Percentiles rank a stretch among this genome's conserved stretches.
Conservation (phyloP, 2,888 invertebrate genomes). For the Coenonympha arcania region DNA sequence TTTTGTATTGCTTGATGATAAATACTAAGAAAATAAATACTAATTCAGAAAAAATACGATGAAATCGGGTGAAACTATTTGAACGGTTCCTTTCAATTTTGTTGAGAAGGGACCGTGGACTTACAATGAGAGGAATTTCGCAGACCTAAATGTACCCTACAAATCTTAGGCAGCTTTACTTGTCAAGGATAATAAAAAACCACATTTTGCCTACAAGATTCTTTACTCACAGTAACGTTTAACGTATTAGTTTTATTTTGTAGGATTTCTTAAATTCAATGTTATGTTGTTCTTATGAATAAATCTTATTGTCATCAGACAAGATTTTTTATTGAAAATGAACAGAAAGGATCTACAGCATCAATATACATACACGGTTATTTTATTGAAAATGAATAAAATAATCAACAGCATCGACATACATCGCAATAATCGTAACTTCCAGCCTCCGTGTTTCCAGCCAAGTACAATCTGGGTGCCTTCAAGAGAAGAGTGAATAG, state of each 20-base stretch:
- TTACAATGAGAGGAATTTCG: slow-evolving; percentile 16
- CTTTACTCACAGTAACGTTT: not conserved
- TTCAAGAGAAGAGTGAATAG: no score
- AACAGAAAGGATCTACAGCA: no score
- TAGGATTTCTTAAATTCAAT: not conserved
- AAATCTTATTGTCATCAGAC: no score
- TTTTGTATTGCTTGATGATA: not conserved
- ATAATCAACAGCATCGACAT: no score
- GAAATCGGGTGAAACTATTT: slow-evolving; percentile 14
- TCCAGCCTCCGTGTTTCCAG: no score
- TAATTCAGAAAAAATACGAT: slow-evolving; percentile 9
- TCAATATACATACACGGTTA: no score
- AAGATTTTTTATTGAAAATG: no score
- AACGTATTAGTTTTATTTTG: not conserved
- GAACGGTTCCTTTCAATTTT: slow-evolving; percentile 20
- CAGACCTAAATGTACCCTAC: slow-evolving; percentile 11
- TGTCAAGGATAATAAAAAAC: slow-evolving; percentile 1
- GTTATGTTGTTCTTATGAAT: not conserved
- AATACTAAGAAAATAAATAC: not conserved
- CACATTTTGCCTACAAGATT: not conserved
- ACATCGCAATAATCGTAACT: no score
- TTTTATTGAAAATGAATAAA: no score
- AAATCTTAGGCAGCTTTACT: slow-evolving; percentile 11
- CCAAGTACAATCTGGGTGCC: no score
- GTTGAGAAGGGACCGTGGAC: slow-evolving; percentile 17